A percentile compares a stretch with the other conserved stretches of the same genome.
Evolutionary conservation across 1,140 invertebrate genomes (phyloP).

Genomic region (Drosophila asahinai): DNA sequence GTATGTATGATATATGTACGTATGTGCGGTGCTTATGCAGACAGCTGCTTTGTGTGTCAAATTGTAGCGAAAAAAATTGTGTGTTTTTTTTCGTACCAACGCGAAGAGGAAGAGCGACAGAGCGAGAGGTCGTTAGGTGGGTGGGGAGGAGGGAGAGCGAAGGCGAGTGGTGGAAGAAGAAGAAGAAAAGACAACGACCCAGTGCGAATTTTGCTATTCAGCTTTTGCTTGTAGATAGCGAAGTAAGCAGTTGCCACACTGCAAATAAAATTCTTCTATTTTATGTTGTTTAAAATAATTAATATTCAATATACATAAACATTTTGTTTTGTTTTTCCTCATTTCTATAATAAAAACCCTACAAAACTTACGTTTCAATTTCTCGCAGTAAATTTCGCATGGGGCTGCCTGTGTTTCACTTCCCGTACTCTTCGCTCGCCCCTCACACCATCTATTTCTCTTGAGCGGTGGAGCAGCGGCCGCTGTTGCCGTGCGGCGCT

Average conservation of each 20-base stretch:
- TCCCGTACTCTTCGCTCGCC: neutral
- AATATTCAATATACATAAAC: neutral
- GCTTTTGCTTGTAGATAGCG: neutral
- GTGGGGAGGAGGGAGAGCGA: slow-evolving; percentile 7
- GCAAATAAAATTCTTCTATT: too few relatives aligned
- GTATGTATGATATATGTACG: slow-evolving; percentile 25
- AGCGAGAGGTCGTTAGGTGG: slow-evolving; percentile 15
- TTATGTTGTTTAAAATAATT: neutral
- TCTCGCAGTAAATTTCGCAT: slow-evolving; percentile 19
- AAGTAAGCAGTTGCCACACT: neutral
- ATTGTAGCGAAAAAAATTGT: slow-evolving; percentile 61
- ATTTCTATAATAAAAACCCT: too few relatives aligned
- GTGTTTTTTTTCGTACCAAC: slow-evolving; percentile 38
- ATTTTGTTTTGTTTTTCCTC: too few relatives aligned
- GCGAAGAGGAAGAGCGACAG: slow-evolving; percentile 27
- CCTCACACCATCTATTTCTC: slow-evolving; percentile 10
- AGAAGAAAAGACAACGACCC: slow-evolving; percentile 30
- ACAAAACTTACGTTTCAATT: too few relatives aligned
- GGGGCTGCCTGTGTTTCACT: slow-evolving; percentile 25
- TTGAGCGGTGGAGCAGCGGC: slow-evolving; percentile 12
- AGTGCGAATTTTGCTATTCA: slow-evolving; percentile 23
- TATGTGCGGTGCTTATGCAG: slow-evolving; percentile 51
- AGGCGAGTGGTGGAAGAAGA: slow-evolving; percentile 13
- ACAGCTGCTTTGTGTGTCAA: slow-evolving; percentile 68
- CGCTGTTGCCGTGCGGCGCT: slow-evolving; percentile 63